Base-by-base conservation (phyloP, 1,140 invertebrate genomes). In the Diorhabda elongata region DNA sequence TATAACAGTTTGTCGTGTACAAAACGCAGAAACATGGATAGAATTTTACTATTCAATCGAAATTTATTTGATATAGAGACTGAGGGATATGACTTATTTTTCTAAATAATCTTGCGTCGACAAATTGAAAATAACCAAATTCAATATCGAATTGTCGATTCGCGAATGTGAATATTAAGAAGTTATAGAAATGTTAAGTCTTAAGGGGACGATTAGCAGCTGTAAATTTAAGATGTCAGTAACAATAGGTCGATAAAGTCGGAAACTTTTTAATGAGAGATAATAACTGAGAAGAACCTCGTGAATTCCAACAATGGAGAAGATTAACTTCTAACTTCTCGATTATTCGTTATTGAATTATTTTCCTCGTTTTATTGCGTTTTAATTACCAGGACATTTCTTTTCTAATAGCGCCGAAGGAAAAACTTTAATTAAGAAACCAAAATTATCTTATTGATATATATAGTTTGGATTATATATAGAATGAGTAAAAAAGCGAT, bases 221-320 rank as follows among this genome's bases (percentile, higher is more conserved):
- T 61, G 11, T 61, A 61, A 61, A 67, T 60, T 67, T 42, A 60
- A 60, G 57, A 41, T 67, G 65, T 67, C 65, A 67, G 65, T 67
- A 67, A 60, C 65, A 67, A 60, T 67, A 60, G 41, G 11, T 60
- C 58, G 43, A 67, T 67, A 67, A 60, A 59, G 65, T 67, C 58
- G 42, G 65, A 67, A 67, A 67, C 65, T 67, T 67, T 67, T 67
- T 67, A 67, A 67, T 67, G 65, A 67, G 65, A 67, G 65, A 67
- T 67, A 67, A 67, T 67, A 67, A 67, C 65, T 52, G 7, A n/a
- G 65, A 43, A 64, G 42, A 60, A 44, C 57, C 42, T 67, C 65
- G 58, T 67, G 60, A 67, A 67, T 67, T 60, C 65, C 65, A 67
- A 67, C 65, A 67, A 67, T 44, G 58, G 65, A 57, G 8, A 47